A percentile compares a stretch with the other conserved stretches of the same genome.
Evolutionary conservation across 2,113 vertebrate species (phyloP).

Genomic region (Ptyas mucosa): DNA sequence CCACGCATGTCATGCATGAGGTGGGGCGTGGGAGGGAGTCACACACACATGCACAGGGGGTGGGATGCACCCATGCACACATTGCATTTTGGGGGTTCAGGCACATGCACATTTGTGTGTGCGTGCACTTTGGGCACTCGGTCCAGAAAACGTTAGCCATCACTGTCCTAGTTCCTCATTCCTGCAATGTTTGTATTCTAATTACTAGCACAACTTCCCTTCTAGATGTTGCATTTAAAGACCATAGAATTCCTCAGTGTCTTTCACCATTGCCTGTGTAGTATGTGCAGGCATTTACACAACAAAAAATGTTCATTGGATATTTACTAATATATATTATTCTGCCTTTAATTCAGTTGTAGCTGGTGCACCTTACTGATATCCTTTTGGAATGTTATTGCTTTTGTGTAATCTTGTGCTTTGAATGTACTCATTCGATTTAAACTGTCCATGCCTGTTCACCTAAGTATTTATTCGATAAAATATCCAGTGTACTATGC

Average conservation of each 20-base stretch:
- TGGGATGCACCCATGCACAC: no score
- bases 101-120: no score
- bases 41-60: no score
- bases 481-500: neutral
- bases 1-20: no score
- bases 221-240: neutral
- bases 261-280: neutral
- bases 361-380: neutral
- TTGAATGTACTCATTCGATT: neutral
- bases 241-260: neutral
- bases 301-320: neutral
- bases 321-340: neutral
- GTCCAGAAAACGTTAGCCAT: no score
- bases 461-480: neutral
- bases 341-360: neutral
- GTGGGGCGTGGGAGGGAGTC: no score
- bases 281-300: neutral
- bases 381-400: neutral
- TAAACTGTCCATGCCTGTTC: neutral
- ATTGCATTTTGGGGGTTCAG: no score
- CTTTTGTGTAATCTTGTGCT: no score
- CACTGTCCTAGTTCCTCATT: neutral
- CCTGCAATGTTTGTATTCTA: neutral
- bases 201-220: neutral
- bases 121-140: no score